Conservation (phyloP, 2,797 vertebrate genomes). For the Poecilia velifera region DNA sequence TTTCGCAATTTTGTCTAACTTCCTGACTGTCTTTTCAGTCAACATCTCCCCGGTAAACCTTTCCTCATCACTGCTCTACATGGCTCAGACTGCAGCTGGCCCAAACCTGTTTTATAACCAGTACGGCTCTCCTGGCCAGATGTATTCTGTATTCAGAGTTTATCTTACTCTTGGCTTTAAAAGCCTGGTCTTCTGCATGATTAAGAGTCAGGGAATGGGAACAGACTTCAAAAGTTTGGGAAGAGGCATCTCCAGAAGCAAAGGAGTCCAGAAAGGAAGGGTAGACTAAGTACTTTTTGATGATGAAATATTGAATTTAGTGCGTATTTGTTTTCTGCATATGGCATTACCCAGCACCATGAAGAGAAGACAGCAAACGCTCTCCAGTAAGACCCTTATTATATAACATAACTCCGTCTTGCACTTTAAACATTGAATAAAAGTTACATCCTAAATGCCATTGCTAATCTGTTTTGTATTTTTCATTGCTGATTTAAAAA, state of each 20-base stretch:
- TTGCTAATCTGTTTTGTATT: not conserved
- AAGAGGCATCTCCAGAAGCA: conserved; percentile 32
- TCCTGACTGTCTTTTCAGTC: conserved; percentile 12
- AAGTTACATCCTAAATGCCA: not conserved
- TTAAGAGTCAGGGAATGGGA: conserved; percentile 64
- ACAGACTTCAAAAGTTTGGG: conserved; percentile 70
- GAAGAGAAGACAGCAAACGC: not conserved
- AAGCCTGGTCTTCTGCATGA: conserved; percentile 65
- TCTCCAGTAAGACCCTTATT: not conserved
- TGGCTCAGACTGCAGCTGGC: conserved; percentile 32
- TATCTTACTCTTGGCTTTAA: conserved; percentile 79
- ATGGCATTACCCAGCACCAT: not conserved
- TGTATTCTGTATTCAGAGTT: conserved; percentile 75
- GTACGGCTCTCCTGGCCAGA: conserved; percentile 70
- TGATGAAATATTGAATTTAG: conserved; percentile 30
- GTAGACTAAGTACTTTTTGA: conserved; percentile 23
- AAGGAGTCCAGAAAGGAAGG: conserved; percentile 9
- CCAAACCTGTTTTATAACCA: conserved; percentile 65
- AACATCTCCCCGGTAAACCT: conserved; percentile 1
- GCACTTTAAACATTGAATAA: conserved; percentile 1
- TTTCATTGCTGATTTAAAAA: conserved; percentile 9
- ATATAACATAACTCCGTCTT: not conserved
- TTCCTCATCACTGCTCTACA: conserved; percentile 12
- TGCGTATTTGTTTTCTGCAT: conserved; percentile 10
- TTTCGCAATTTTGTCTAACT: not conserved